These are phyloP conservation scores for Pseudopipra pipra DNA, from an alignment of 2,113 vertebrate species.

Conservation along the genomic window DNA sequence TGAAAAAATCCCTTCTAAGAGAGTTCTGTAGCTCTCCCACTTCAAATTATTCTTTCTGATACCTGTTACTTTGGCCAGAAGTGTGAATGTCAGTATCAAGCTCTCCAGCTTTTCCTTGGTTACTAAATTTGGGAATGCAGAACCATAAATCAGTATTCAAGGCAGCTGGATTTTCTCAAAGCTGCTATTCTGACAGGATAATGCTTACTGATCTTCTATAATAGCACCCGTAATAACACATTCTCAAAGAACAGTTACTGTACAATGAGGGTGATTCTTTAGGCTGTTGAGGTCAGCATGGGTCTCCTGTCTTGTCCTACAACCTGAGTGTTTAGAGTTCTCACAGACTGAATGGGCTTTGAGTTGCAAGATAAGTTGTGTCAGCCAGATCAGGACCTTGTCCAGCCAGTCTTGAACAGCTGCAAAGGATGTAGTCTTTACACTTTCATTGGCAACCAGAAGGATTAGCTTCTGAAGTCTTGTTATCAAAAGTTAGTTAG, in stretches of 20 bases:
- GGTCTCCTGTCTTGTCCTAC: constrained; percentile 18
- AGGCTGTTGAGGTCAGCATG: constrained; percentile 23
- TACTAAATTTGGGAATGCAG: constrained; percentile 24
- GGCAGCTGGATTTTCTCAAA: constrained; percentile 36
- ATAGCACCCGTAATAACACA: not conserved
- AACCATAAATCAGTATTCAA: constrained; percentile 37
- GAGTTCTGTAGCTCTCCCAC: not conserved
- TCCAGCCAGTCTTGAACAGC: not conserved
- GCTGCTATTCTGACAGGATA: constrained; percentile 57
- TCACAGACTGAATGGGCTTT: not conserved
- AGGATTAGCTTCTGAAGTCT: not conserved
- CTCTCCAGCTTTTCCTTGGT: not conserved
- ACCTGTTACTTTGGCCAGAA: not conserved
- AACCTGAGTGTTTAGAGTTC: not conserved
- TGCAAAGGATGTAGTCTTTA: not conserved
- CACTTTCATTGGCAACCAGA: not conserved
- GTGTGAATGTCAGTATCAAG: not conserved
- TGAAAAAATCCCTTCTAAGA: not conserved
- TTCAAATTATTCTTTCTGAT: not conserved
- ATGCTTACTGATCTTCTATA: constrained; percentile 55
- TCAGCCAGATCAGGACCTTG: not conserved
- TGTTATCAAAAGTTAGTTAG: not conserved
- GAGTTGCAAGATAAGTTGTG: not conserved
- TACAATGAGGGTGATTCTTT: constrained; percentile 43
- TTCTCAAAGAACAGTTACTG: constrained; percentile 24